phyloP scores from a whole-genome alignment of 2,888 invertebrate genomes.

The Chelonus formosanus region DNA sequence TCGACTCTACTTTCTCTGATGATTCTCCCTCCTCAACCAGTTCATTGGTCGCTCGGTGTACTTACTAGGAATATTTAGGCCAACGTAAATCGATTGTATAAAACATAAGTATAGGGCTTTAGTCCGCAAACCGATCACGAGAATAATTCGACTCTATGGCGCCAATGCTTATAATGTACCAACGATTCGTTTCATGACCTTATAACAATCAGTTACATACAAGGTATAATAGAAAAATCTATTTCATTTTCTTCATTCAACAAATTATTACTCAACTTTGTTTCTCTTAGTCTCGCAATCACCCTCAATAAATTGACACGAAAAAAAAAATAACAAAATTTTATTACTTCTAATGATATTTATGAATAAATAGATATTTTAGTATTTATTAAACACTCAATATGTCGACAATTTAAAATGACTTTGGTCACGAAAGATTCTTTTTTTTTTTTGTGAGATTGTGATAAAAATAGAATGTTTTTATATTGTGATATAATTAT shows the following conservation, averaged over 20 bases:
- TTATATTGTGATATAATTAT: constrained; percentile 16
- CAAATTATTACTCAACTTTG: neutral
- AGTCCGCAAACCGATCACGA: constrained; percentile 33
- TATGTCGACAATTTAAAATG: neutral
- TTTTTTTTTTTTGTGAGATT: neutral
- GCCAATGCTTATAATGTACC: constrained; percentile 26
- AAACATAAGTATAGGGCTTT: constrained; percentile 43
- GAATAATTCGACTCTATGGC: constrained; percentile 33
- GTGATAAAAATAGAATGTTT: constrained; percentile 2
- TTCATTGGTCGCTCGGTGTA: constrained; percentile 15
- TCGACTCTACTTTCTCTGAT: constrained; percentile 4
- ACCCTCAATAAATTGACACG: constrained; percentile 8
- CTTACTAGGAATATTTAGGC: constrained; percentile 42
- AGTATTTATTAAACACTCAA: constrained; percentile 19
- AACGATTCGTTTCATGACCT: constrained; percentile 4
- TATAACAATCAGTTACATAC: constrained; percentile 25
- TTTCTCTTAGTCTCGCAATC: neutral
- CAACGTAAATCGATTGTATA: constrained; percentile 46
- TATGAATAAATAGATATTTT: constrained; percentile 17
- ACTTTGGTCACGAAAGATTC: constrained; percentile 9
- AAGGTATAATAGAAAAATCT: neutral
- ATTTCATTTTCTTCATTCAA: constrained; percentile 7
- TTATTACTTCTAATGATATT: constrained; percentile 19
- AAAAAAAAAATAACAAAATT: constrained; percentile 4
- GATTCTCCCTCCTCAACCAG: constrained; percentile 4